Evolutionary conservation across 2,113 vertebrate species (phyloP).

Genomic region (Tautogolabrus adspersus): DNA sequence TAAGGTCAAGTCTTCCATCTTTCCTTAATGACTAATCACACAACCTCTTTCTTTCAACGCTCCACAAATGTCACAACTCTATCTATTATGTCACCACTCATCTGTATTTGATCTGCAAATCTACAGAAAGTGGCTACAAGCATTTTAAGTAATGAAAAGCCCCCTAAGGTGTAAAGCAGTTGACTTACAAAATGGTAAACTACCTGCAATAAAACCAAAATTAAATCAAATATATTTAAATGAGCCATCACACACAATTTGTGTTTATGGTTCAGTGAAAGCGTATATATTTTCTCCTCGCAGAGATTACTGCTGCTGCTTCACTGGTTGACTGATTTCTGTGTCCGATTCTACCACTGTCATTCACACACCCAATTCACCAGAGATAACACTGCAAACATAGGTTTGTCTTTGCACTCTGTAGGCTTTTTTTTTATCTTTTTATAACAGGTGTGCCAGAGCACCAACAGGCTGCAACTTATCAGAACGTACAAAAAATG

Average conservation of each 20-base stretch:
- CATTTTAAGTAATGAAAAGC: constrained; percentile 17
- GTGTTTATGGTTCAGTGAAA: not conserved
- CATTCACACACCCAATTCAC: constrained; percentile 38
- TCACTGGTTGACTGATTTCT: constrained; percentile 40
- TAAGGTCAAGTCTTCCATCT: constrained; percentile 12
- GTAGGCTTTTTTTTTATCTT: constrained; percentile 48
- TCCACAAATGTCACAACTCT: constrained; percentile 23
- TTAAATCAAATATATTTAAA: constrained; percentile 5
- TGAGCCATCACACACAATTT: not conserved
- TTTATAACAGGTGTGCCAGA: constrained; percentile 40
- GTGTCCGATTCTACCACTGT: constrained; percentile 14
- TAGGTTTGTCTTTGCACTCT: constrained; percentile 13
- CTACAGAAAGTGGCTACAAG: constrained; percentile 4
- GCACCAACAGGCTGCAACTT: constrained; percentile 29
- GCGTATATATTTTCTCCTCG: constrained; percentile 11
- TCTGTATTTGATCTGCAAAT: constrained; percentile 8
- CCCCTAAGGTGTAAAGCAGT: constrained; percentile 8
- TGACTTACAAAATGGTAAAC: not conserved
- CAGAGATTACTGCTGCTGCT: not conserved
- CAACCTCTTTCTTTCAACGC: not conserved
- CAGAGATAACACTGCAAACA: constrained; percentile 45
- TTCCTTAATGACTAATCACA: constrained; percentile 12
- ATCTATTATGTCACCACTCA: not conserved
- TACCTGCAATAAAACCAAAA: not conserved
- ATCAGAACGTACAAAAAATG: constrained; percentile 14